Evolutionary conservation across 2,888 invertebrate genomes (phyloP).

Genomic region (Seladonia tumulorum): DNA sequence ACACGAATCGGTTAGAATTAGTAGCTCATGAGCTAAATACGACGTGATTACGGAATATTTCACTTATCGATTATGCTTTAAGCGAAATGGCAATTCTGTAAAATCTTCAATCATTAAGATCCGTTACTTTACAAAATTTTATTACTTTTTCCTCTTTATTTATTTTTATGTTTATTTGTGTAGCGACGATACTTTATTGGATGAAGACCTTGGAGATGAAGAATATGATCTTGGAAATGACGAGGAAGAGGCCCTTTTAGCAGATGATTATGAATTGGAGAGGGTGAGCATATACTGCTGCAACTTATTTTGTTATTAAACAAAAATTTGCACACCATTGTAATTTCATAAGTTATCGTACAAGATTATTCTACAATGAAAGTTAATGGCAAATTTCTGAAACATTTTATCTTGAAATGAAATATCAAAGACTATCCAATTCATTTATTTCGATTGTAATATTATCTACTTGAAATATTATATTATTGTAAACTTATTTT

Average conservation of each 20-base stretch:
- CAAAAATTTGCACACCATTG: slow-evolving; percentile 40
- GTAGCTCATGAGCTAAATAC: not conserved
- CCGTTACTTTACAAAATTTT: not conserved
- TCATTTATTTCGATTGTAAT: slow-evolving; percentile 12
- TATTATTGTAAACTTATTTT: not conserved
- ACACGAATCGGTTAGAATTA: not conserved
- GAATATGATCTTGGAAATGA: slow-evolving; percentile 84
- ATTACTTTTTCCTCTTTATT: not conserved
- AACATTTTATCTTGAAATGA: not conserved
- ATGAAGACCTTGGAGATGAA: slow-evolving; percentile 84
- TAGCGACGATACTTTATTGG: slow-evolving; percentile 83
- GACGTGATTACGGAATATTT: not conserved
- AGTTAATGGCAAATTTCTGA: slow-evolving; percentile 14
- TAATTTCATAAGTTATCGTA: slow-evolving; percentile 4
- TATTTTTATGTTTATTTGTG: slow-evolving; percentile 40
- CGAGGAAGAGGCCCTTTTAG: slow-evolving; percentile 84
- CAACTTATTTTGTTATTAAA: slow-evolving; percentile 62
- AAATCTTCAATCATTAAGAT: not conserved
- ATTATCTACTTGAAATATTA: not conserved
- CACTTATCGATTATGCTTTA: not conserved
- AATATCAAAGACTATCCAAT: slow-evolving; percentile 9
- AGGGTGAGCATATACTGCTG: slow-evolving; percentile 80
- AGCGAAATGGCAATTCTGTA: not conserved
- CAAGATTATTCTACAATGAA: not conserved
- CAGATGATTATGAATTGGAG: slow-evolving; percentile 83